Base-by-base conservation (phyloP, 1,140 invertebrate species). In the Agrilus planipennis region DNA sequence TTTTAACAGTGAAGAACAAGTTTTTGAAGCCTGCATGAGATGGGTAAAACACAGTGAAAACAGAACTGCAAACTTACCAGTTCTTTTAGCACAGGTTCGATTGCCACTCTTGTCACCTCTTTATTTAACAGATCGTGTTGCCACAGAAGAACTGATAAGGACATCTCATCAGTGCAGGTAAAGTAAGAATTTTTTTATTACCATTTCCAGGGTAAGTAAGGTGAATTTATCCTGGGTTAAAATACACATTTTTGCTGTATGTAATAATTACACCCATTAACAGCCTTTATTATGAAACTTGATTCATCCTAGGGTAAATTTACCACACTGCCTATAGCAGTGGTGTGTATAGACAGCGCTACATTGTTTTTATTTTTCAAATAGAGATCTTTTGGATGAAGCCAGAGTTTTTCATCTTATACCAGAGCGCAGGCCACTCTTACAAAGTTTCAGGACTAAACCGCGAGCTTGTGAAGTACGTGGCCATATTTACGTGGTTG, bases 401-500 rank as follows among this genome's bases (percentile, higher is more conserved):
- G 85, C 84, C 6, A 75, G 82, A 58, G 84, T 87, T 53, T 88
- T 82, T 64, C 81, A 86, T 60, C 61, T 89, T 20, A 79, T 93
- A 71, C 89, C 88, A 11, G 86, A 90, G 62, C 66, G 88, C 45
- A 62, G 86, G 21, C 67, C 73, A 28, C 58, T 89, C 27, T 57
- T 90, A 17, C 81, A 85, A 57, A 84, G 75, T 45, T 81, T 84
- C 60, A 72, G 77, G 46, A 84, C 79, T 10, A 68, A 79, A 49
- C 84, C 85, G 20, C 67, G 88, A 21, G 78, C 77, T 46, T 83
- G 81, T 53, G 81, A 84, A 52, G 66, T 77, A 10, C 70, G 72
- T 42, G 88, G 87, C 1, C 75, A 86, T 49, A 89, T 93, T 45
- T 91, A 85, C 65, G 88, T 86, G 43, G 84, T 93, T 41, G 89